Evolutionary conservation across 2,797 vertebrate genomes (phyloP), one percentile per base, ranked within the genome.

Genomic region (Melopsittacus undulatus): DNA sequence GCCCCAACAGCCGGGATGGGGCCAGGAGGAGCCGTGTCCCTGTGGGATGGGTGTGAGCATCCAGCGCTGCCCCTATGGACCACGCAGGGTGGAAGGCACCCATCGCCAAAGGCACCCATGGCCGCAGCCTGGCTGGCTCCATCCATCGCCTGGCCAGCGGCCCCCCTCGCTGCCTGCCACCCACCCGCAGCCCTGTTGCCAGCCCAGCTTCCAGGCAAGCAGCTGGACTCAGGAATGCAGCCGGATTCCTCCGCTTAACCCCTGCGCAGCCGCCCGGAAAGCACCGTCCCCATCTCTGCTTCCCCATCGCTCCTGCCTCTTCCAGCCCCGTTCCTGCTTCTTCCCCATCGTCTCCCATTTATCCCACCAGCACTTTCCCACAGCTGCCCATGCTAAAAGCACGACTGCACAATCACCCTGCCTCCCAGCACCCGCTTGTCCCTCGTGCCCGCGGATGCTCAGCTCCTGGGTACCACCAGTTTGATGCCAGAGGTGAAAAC

Each of bases 161-260:
- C 90, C 88, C 93, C 89, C 76, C 87, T 88, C 19, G 3, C 72
- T 73, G 89, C 90, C 92, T 70, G 93, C 96, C 96, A 95, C 95
- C 96, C 95, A 94, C 95, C 95, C 77, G 52, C 78, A 89, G 91
- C 92, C 81, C 82, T 59, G 16, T 89, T 83, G 83, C 94, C 95
- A 96, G 96, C 93, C 85, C 91, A 94, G 93, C 22, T 29, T 89
- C 96, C 96, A 96, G 95, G 95, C 95, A 95, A 96, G 90, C 62
- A 94, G 92, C 91, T 83, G 94, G 92, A 72, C 83, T 93, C 92
- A 91, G 86, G 84, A 95, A 94, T 87, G 93, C 87, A 89, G 95
- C 61, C 85, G 84, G 92, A 94, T 90, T 93, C 89, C 81, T 79
- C 3, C 3, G 26, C 52, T 92, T 95, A 92, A 87, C 87, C 92